These are phyloP conservation scores for Phocoena sinus DNA, from an alignment of 2,113 vertebrate genomes.

Conservation along the genomic window DNA sequence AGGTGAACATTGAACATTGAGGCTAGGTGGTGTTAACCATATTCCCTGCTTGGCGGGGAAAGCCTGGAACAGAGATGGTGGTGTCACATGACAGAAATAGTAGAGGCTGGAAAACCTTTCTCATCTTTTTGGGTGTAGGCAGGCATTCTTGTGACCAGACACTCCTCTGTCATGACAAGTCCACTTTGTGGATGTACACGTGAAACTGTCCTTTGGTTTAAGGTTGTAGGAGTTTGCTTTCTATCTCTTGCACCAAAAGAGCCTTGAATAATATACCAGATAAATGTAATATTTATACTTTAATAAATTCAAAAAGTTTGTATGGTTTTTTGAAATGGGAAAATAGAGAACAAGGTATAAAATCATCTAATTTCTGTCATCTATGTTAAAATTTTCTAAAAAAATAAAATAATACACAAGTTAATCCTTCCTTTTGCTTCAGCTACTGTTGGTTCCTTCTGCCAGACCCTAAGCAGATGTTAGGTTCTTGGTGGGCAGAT, in stretches of 20 bases:
- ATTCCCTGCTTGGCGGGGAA: background rate
- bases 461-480: background rate
- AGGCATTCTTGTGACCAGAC: background rate
- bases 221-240: background rate
- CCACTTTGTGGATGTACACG: accelerated
- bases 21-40: too few relatives aligned
- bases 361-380: background rate
- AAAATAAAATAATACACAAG: background rate
- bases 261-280: background rate
- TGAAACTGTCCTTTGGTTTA: background rate
- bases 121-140: background rate
- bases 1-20: background rate
- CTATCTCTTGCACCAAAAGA: background rate
- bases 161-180: background rate
- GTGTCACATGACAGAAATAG: background rate
- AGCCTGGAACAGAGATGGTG: background rate
- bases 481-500: background rate
- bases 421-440: background rate
- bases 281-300: background rate
- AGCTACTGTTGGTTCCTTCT: background rate
- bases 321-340: background rate
- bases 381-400: background rate
- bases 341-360: background rate
- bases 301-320: background rate
- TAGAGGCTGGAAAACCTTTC: background rate